Base-by-base conservation (phyloP, 2,797 vertebrate species). In the Aeoliscus strigatus region DNA sequence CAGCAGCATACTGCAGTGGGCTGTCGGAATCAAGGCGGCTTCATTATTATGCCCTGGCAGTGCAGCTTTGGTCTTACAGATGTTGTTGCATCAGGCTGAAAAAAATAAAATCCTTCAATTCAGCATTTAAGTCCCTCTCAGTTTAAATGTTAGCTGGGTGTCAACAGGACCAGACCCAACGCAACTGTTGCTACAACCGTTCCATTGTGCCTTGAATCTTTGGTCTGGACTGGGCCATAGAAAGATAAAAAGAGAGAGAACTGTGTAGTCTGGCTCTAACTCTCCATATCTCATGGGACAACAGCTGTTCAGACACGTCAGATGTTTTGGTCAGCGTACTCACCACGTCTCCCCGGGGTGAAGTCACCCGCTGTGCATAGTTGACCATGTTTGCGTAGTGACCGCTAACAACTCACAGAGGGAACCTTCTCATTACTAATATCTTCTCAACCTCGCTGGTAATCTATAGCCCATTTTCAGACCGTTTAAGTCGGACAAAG, bases 1-100 rank as follows among this genome's bases (percentile, higher is more conserved):
- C 34, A 6, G 8, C 54, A 60, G 43, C 49, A n/a, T n/a, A 45
- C 35, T 60, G 66, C 67, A 51, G 52, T 13, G 41, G 50, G 51
- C 39, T 17, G 25, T 60, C 46, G 53, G 1, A 2, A 54, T 59
- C 28, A 24, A 43, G 38, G 27, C 42, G 24, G 63, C 27, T 57
- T 70, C 51, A 65, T 77, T 73, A 66, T 52, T 56, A 72, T 68
- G 66, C 66, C 51, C 49, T 56, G 2, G 14, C 51, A 12, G 68
- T 55, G 27, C 31, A 4, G 47, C 39, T 46, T 58, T 49, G 40
- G 49, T n/a, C 36, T 42, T 39, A 52, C 50, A 60, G 51, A 70
- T 56, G 57, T 50, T 57, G 63, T 76, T 78, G 54, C 45, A 35
- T 80, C 73, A 77, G 48, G 45, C 33, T 13, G 13, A 33, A 17